Base-by-base conservation (phyloP, 1,140 invertebrate species). In the Saccostrea glomerata region DNA sequence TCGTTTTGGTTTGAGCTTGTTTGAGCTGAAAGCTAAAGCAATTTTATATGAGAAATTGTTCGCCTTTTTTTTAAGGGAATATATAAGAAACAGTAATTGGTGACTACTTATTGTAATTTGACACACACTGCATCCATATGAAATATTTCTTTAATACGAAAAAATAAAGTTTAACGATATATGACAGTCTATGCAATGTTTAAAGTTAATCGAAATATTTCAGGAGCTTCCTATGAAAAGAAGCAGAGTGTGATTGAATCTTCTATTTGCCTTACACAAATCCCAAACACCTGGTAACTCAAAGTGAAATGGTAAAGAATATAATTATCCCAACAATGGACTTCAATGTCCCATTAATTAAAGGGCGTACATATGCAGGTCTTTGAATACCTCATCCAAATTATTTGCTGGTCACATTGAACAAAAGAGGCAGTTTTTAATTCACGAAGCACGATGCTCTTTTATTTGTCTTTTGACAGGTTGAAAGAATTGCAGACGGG, bases 391-490 rank as follows among this genome's bases (percentile, higher is more conserved):
- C 25, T 30, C 70, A 77, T 77, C 70, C 36, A 77, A 77, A 77
- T 77, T 77, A 77, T 77, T 77, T 77, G 70, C 70, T 77, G 70
- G 70, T 77, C 70, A 77, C 23, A 30, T 36, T 17, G 7, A 25
- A 77, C 70, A 77, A 77, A 36, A 77, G 70, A 77, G 13, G 70
- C 23, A 77, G 23, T 77, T 77, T 77, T 77, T 77, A 77, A 77
- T 77, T 77, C 70, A 77, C 70, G 70, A 30, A 77, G 70, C 70
- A 77, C 70, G 70, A 15, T 77, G 70, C 70, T 77, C 70, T 77
- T 77, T 77, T 77, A 77, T 77, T 77, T 77, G 70, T 77, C 23
- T 77, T 77, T 77, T 77, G 70, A 77, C 70, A 77, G 70, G 70
- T 77, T 77, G 70, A 77, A 77, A 77, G 70, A 77, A 77, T 77